Evolutionary conservation across 1,140 invertebrate species (phyloP).

Genomic region (Lordiphosa clarofinis): DNA sequence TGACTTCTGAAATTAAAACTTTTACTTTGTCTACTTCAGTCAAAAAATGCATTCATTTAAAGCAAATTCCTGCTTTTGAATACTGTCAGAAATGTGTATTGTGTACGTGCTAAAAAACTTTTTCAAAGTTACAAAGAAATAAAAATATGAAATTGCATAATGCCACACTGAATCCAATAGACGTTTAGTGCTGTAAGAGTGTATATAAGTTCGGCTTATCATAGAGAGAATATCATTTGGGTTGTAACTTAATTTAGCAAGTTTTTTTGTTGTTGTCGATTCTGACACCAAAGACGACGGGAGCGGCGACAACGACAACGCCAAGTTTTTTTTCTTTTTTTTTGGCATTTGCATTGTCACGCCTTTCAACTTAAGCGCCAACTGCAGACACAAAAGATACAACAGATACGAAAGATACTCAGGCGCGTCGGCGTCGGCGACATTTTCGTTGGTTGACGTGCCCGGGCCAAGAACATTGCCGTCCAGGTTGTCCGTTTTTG

Average conservation of each 20-base stretch:
- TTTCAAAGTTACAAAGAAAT: too few species aligned
- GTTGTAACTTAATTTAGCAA: conserved; percentile 42
- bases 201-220: conserved; percentile 1
- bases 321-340: not conserved
- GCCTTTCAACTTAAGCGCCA: conserved; percentile 53
- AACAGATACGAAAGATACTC: conserved; percentile 18
- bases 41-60: too few species aligned
- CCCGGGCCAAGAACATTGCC: conserved; percentile 39
- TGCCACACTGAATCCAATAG: not conserved
- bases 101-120: too few species aligned
- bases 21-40: too few species aligned
- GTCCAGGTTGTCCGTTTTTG: conserved; percentile 24
- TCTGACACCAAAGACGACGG: conserved; percentile 24
- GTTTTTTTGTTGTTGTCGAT: conserved; percentile 33
- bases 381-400: conserved; percentile 14
- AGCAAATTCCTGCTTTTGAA: too few species aligned
- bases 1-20: too few species aligned
- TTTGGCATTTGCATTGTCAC: conserved; percentile 26
- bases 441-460: conserved; percentile 42
- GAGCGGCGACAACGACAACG: conserved; percentile 19
- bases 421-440: conserved; percentile 29
- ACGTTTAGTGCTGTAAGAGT: not conserved
- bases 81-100: too few species aligned
- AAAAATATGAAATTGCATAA: too few species aligned
- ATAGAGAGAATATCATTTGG: too few species aligned